Evolutionary conservation across 2,113 vertebrate genomes (phyloP), one percentile per base, ranked within the genome.

Genomic region (Tragelaphus scriptus): DNA sequence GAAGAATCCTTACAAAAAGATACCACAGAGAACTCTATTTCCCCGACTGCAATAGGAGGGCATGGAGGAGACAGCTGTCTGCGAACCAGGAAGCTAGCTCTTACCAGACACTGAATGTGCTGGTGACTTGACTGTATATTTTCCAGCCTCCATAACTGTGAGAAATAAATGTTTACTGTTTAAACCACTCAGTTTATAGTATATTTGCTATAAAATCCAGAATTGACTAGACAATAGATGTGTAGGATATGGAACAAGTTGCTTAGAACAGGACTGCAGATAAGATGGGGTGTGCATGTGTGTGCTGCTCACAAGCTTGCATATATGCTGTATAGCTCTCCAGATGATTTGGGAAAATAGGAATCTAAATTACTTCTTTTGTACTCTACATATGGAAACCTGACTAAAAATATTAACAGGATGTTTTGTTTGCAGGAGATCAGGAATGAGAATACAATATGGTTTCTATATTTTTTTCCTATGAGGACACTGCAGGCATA

Each of bases 121-220:
- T 30, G 65, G 21, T 7, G 10, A 44, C 55, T 85, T 61, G 44
- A 79, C n/a, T 61, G 77, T 85, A 56, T 23, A 55, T 36, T 36
- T 63, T 16, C 26, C 13, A 85, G 56, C 28, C 16, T 91, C 47
- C 15, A 80, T 36, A n/a, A 63, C 10, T 63, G 13, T 44, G 21
- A 95, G 28, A 91, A 90, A 63, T n/a, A 53, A 77, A 53, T 94
- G 88, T 26, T 61, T 82, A 36, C 23, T 90, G 47, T 32, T 65
- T 79, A 95, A 59, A 55, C n/a, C 47, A 56, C 1, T 40, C 25
- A 77, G 19, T 61, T 77, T 44, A 63, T 77, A 58, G 17, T 53
- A 77, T 68, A 49, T 85, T 94, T 71, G 7, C 32, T 26, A 51
- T 53, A 32, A 28, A 7, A 61, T 16, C 25, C 12, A 11, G 80